Percentiles rank a stretch among this genome's conserved stretches.
phyloP scores from a whole-genome alignment of 2,797 vertebrate genomes.

The Argentina silus region DNA sequence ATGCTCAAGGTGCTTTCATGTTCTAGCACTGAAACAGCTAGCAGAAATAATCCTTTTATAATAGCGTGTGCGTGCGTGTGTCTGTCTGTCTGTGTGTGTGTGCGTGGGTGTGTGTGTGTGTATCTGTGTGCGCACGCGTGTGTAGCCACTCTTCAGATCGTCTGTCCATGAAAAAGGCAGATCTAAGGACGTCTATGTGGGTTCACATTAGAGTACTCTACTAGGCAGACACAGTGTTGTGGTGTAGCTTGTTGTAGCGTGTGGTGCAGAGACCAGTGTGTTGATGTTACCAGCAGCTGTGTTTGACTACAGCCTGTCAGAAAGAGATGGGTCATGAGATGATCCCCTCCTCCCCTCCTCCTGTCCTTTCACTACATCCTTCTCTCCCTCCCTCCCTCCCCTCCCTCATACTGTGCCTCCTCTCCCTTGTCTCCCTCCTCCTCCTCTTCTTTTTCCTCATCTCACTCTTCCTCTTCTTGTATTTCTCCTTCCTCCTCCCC shows the following conservation, averaged over 20 bases:
- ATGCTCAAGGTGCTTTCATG: background rate
- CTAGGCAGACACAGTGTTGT: too few species aligned
- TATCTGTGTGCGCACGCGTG: background rate
- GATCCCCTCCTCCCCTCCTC: background rate
- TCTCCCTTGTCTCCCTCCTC: background rate
- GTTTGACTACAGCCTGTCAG: too few species aligned
- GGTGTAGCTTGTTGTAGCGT: too few species aligned
- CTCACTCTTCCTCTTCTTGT: slow-evolving; percentile 2
- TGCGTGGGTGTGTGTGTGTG: slow-evolving; percentile 3
- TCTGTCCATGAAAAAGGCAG: background rate
- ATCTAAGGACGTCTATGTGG: background rate
- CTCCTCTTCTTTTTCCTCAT: background rate
- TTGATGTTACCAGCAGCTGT: too few species aligned
- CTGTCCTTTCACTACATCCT: background rate
- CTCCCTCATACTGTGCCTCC: background rate
- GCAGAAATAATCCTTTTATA: background rate
- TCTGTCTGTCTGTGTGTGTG: background rate
- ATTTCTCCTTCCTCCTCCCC: background rate
- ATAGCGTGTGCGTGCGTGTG: background rate
- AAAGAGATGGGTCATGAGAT: background rate
- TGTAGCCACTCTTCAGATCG: slow-evolving; percentile 33
- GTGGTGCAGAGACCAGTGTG: too few species aligned
- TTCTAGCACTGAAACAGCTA: background rate
- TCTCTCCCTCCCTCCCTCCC: background rate
- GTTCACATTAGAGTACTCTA: too few species aligned